These are phyloP conservation scores for Sinocyclocheilus rhinocerous DNA, from an alignment of 2,113 vertebrate genomes.

Conservation along the genomic window DNA sequence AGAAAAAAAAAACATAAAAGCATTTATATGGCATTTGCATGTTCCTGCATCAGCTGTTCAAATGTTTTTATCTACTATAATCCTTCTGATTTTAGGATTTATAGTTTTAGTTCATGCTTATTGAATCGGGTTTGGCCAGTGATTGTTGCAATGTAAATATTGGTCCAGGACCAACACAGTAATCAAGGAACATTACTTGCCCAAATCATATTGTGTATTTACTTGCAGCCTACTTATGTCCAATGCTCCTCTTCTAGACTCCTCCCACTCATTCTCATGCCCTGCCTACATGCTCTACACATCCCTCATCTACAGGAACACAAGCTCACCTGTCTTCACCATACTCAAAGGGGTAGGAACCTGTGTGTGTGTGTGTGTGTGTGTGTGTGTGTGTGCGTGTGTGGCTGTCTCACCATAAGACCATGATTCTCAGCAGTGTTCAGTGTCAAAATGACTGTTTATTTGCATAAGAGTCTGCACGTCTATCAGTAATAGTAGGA, in stretches of 20 bases:
- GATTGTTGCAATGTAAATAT: not conserved
- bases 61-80: not conserved
- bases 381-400: not conserved
- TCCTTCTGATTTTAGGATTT: not conserved
- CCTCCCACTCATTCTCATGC: slow-evolving; percentile 76
- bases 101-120: not conserved
- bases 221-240: not conserved
- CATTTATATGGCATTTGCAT: too few species aligned
- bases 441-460: not conserved
- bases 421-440: not conserved
- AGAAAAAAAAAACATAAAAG: too few species aligned
- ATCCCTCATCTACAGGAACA: slow-evolving; percentile 91
- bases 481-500: not conserved
- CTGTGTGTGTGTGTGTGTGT: too few species aligned
- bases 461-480: not conserved
- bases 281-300: slow-evolving; percentile 88
- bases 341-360: slow-evolving; percentile 91
- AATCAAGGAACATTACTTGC: not conserved
- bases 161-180: not conserved
- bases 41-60: too few species aligned
- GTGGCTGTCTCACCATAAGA: not conserved
- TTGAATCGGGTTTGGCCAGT: not conserved
- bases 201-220: not conserved
- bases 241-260: slow-evolving; percentile 76
- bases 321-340: slow-evolving; percentile 90